Evolutionary conservation across 2,113 vertebrate species (phyloP).

Genomic region (Phalacrocorax aristotelis): DNA sequence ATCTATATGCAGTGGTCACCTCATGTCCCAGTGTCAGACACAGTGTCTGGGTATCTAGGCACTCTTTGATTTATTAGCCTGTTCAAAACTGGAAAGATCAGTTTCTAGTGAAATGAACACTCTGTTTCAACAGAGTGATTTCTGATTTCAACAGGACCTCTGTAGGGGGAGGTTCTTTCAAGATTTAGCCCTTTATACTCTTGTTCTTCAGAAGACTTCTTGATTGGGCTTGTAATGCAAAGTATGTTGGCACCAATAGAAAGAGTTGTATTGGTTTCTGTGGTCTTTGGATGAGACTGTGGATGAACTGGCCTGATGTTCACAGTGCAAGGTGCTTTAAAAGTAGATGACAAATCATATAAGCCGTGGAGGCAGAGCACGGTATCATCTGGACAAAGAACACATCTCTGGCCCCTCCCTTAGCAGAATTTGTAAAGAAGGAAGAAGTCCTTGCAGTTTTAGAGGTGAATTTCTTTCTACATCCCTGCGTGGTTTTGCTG

Average conservation of each 20-base stretch:
- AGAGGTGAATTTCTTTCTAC: neutral
- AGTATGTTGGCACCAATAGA: neutral
- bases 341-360: neutral
- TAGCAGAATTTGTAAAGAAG: neutral
- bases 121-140: too few species aligned
- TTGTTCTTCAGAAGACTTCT: neutral
- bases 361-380: neutral
- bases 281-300: neutral
- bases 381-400: neutral
- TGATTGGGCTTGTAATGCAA: neutral
- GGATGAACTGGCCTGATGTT: neutral
- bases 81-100: neutral
- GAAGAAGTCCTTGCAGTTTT: neutral
- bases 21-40: neutral
- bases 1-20: neutral
- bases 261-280: neutral
- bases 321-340: neutral
- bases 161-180: neutral
- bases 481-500: neutral
- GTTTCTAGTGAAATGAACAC: neutral
- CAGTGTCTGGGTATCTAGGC: neutral
- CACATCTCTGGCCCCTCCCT: neutral
- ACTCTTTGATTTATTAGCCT: neutral
- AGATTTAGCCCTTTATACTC: neutral
- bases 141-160: neutral